Percentiles rank a stretch among this genome's conserved stretches.
These are phyloP conservation scores for Prunella fulvescens DNA, from an alignment of 2,113 vertebrate species.

Conservation along the genomic window DNA sequence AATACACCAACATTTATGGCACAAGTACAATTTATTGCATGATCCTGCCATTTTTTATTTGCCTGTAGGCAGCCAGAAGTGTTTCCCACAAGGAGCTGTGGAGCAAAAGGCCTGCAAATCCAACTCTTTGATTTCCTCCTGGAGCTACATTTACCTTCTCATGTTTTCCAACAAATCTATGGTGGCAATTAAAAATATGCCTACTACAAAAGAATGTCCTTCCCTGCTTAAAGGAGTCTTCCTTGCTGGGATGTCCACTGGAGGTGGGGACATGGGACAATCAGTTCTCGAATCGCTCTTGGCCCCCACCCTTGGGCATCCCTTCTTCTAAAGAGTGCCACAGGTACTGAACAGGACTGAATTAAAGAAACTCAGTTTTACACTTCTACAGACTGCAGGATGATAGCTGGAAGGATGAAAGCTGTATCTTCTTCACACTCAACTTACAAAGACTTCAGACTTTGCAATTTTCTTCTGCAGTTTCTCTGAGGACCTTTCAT, in stretches of 20 bases:
- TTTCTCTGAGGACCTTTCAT: not conserved
- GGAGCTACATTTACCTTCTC: not conserved
- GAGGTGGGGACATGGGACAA: not conserved
- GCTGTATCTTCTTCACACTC: not conserved
- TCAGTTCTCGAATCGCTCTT: accelerated
- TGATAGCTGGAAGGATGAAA: not conserved
- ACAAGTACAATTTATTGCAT: not conserved
- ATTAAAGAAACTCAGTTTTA: not conserved
- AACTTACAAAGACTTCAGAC: not conserved
- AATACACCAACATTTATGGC: not conserved
- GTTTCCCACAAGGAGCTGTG: not conserved
- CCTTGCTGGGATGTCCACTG: not conserved
- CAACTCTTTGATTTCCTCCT: not conserved
- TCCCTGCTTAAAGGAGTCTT: not conserved
- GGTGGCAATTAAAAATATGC: not conserved
- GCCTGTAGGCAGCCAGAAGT: not conserved
- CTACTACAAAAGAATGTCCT: not conserved
- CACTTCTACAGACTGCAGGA: not conserved
- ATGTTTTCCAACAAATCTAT: not conserved
- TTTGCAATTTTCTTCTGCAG: not conserved
- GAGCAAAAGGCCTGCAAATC: not conserved
- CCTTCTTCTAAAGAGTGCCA: not conserved
- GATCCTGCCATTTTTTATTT: not conserved
- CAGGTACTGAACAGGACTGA: not conserved
- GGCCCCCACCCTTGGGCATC: not conserved